phyloP scores from a whole-genome alignment of 2,888 invertebrate species.

The Lycophotia porphyrea region DNA sequence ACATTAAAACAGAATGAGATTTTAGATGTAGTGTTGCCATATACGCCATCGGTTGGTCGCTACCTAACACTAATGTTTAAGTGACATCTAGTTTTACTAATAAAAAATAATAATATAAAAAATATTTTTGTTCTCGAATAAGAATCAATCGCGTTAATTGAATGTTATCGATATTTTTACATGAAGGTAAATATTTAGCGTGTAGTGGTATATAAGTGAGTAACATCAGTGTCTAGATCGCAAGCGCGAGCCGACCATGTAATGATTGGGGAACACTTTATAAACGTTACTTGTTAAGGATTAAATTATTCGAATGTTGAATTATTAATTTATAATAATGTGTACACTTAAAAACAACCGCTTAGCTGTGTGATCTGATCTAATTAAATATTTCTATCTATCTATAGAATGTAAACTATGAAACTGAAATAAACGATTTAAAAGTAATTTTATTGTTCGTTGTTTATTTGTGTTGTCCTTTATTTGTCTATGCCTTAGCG shows the following conservation, averaged over 20 bases:
- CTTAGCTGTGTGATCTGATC: slow-evolving; percentile 90
- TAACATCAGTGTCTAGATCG: slow-evolving; percentile 83
- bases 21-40: slow-evolving; percentile 81
- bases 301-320: slow-evolving; percentile 89
- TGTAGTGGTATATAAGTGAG: slow-evolving; percentile 75
- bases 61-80: slow-evolving; percentile 84
- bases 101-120: slow-evolving; percentile 80
- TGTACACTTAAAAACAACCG: slow-evolving; percentile 85
- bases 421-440: slow-evolving; percentile 88
- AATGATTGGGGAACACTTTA: slow-evolving; percentile 86
- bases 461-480: slow-evolving; percentile 75
- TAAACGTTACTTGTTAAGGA: slow-evolving; percentile 86
- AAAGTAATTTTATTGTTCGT: slow-evolving; percentile 83
- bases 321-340: slow-evolving; percentile 86
- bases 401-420: slow-evolving; percentile 89
- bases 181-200: slow-evolving; percentile 81
- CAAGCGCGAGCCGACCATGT: slow-evolving; percentile 77
- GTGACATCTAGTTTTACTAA: slow-evolving; percentile 88
- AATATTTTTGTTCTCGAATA: slow-evolving; percentile 88
- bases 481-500: not conserved
- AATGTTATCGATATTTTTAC: slow-evolving; percentile 88
- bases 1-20: slow-evolving; percentile 73
- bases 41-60: slow-evolving; percentile 77
- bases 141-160: slow-evolving; percentile 83
- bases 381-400: slow-evolving; percentile 87